Percentiles rank a stretch among this genome's conserved stretches.
phyloP scores from a whole-genome alignment of 1,140 invertebrate genomes.

The Phenacoccus solenopsis region DNA sequence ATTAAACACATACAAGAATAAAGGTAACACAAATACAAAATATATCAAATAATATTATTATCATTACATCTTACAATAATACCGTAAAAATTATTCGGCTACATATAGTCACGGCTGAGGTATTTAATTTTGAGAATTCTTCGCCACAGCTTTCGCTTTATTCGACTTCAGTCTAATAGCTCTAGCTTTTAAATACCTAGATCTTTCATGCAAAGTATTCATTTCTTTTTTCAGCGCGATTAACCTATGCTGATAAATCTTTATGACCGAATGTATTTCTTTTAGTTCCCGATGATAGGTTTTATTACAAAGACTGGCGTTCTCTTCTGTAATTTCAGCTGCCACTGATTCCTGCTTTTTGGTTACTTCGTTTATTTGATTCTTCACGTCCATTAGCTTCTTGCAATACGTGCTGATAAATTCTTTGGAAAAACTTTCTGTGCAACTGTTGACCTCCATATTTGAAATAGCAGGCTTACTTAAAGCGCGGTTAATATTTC shows the following conservation, averaged over 20 bases:
- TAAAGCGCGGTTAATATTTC: conserved; percentile 14
- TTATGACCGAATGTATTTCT: background rate
- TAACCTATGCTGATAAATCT: background rate
- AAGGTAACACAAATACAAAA: too few relatives aligned
- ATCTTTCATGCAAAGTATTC: background rate
- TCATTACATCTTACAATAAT: too few relatives aligned
- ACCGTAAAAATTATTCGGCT: too few relatives aligned
- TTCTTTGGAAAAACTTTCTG: background rate
- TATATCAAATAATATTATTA: too few relatives aligned
- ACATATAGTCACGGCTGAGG: too few relatives aligned
- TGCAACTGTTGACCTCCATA: background rate
- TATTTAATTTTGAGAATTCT: background rate
- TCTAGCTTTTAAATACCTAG: background rate
- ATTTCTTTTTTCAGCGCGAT: background rate
- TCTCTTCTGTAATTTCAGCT: background rate
- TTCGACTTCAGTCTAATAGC: background rate
- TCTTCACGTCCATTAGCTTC: background rate
- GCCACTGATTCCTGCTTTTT: background rate
- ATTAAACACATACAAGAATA: too few relatives aligned
- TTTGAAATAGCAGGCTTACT: background rate
- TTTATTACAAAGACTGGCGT: background rate
- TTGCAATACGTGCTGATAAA: background rate
- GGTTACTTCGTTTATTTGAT: background rate
- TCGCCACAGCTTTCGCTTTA: background rate
- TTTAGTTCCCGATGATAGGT: background rate